Evolutionary conservation across 2,888 invertebrate species (phyloP).

Genomic region (Leistus spinibarbis): DNA sequence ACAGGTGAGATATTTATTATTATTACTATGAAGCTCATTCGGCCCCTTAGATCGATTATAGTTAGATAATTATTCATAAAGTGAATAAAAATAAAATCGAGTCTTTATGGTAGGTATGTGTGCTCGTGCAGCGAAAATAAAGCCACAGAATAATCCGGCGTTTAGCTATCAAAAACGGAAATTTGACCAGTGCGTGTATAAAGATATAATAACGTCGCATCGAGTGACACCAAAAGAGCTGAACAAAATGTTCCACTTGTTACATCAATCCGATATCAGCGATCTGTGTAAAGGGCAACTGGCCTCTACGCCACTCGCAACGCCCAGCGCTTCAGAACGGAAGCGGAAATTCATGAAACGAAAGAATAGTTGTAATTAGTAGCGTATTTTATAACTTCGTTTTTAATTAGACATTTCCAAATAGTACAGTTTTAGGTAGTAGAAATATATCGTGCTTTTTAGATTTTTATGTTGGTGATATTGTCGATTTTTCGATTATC

Average conservation of each 20-base stretch:
- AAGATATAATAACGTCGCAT: conserved; percentile 61
- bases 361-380: conserved; percentile 21
- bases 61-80: too few species aligned
- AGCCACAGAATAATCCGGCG: conserved; percentile 67
- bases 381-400: not conserved
- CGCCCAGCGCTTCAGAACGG: not conserved
- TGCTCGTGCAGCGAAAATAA: conserved; percentile 63
- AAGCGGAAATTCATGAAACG: conserved; percentile 8
- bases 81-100: too few species aligned
- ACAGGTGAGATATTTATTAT: conserved; percentile 64
- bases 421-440: not conserved
- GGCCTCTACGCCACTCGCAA: conserved; percentile 14
- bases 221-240: conserved; percentile 59
- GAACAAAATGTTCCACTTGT: conserved; percentile 49
- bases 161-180: conserved; percentile 64
- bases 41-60: too few species aligned
- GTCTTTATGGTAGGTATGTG: conserved; percentile 61
- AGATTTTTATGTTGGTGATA: not conserved
- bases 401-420: not conserved
- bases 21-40: too few species aligned
- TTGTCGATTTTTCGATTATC: not conserved
- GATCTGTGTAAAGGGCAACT: conserved; percentile 24
- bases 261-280: conserved; percentile 25
- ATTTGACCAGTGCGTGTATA: conserved; percentile 59
- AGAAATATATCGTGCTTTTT: not conserved